Conservation (phyloP, 2,888 invertebrate genomes). For the Lepas anatifera region DNA sequence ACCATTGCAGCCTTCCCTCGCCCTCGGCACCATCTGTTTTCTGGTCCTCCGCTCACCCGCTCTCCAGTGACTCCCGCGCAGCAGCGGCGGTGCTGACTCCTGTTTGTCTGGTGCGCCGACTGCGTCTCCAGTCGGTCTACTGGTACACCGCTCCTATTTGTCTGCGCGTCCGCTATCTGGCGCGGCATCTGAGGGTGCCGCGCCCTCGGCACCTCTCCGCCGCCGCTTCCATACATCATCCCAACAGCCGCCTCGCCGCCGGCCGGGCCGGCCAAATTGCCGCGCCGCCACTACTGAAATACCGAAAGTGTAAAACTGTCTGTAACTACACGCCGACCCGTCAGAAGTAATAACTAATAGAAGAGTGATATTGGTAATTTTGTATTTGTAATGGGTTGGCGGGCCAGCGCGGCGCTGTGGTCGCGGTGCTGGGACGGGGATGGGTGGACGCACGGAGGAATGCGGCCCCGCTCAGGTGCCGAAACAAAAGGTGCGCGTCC, state of each 20-base stretch:
- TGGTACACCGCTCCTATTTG: not conserved
- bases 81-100: too few species aligned
- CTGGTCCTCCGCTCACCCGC: too few species aligned
- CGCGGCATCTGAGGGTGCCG: not conserved
- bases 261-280: conserved; percentile 10
- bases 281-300: conserved; percentile 8
- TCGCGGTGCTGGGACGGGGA: not conserved
- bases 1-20: too few species aligned
- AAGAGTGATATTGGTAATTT: conserved; percentile 14
- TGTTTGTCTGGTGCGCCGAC: too few species aligned
- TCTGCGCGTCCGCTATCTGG: not conserved
- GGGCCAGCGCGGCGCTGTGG: too few species aligned
- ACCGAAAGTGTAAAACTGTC: conserved; percentile 10
- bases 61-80: too few species aligned
- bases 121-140: too few species aligned
- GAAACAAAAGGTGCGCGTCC: not conserved
- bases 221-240: conserved; percentile 1
- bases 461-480: not conserved
- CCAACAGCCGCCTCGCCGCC: conserved; percentile 9
- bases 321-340: conserved; percentile 11
- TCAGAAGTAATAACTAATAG: conserved; percentile 9
- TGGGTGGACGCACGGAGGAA: not conserved
- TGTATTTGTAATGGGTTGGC: conserved; percentile 12
- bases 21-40: too few species aligned
- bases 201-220: too few species aligned